phyloP scores from a whole-genome alignment of 2,113 vertebrate genomes.

The Junco hyemalis region DNA sequence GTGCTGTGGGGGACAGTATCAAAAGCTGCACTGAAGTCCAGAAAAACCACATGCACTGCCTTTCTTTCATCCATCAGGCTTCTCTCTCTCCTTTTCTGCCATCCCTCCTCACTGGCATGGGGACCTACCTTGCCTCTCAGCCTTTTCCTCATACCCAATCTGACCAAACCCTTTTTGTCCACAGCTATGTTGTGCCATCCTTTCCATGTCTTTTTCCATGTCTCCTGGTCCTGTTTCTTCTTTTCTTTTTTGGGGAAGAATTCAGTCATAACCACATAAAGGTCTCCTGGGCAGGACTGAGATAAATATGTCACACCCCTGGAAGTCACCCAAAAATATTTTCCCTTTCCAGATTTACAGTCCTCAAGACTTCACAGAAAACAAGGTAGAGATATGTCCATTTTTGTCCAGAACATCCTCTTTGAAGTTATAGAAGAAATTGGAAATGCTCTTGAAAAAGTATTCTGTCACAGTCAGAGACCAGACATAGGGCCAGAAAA shows the following conservation, averaged over 20 bases:
- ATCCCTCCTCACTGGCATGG: not conserved
- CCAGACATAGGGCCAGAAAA: not conserved
- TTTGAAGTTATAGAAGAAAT: not conserved
- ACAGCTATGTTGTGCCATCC: rapidly evolving
- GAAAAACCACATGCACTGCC: not conserved
- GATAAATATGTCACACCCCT: not conserved
- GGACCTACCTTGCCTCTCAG: not conserved
- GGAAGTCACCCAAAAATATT: not conserved
- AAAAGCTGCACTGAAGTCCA: not conserved
- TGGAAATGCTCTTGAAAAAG: not conserved
- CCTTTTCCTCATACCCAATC: not conserved
- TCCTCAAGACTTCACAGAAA: not conserved
- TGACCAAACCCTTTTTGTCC: not conserved
- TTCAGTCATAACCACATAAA: not conserved
- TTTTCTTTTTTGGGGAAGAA: not conserved
- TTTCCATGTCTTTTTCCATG: not conserved
- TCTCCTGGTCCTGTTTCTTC: not conserved
- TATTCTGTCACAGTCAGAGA: not conserved
- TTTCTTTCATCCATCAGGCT: not conserved
- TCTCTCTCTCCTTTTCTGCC: not conserved
- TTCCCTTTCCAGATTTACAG: not conserved
- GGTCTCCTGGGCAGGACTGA: not conserved
- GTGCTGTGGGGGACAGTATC: not conserved
- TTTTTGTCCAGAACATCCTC: not conserved
- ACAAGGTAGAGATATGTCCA: not conserved